Percentiles rank a stretch among this genome's conserved stretches.
These are phyloP conservation scores for Oreochromis grahami DNA, from an alignment of 2,797 vertebrate species.

Conservation along the genomic window DNA sequence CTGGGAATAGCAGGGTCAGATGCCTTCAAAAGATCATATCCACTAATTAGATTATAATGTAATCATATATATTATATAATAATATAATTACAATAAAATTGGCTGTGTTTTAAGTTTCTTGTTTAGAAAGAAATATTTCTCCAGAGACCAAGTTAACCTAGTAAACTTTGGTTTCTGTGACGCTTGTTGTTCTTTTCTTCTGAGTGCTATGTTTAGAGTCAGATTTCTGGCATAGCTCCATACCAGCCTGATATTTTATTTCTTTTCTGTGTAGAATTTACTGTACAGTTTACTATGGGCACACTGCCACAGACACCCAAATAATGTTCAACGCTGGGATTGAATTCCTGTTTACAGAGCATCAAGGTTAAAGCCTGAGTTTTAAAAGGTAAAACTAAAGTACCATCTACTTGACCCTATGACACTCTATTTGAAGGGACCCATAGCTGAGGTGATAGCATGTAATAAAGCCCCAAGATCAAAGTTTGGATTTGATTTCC, in stretches of 20 bases:
- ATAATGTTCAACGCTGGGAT: constrained; percentile 28
- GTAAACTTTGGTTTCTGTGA: neutral
- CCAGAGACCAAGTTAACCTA: neutral
- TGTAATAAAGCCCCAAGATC: constrained; percentile 71
- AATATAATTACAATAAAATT: neutral
- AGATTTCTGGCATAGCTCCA: constrained; percentile 1
- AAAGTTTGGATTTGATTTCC: constrained; percentile 74
- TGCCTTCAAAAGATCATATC: constrained; percentile 25
- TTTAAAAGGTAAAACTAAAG: constrained; percentile 62
- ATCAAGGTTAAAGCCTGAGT: constrained; percentile 58
- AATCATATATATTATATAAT: neutral
- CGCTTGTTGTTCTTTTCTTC: neutral
- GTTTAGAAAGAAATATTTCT: neutral
- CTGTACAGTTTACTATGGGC: constrained; percentile 16
- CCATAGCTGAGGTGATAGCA: constrained; percentile 55
- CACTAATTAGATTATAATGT: constrained; percentile 6
- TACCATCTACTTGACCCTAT: constrained; percentile 56
- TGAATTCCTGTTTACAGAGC: constrained; percentile 58
- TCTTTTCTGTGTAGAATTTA: constrained; percentile 15
- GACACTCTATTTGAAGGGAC: constrained; percentile 47
- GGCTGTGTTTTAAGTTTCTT: neutral
- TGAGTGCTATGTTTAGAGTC: neutral
- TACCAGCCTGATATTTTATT: constrained; percentile 8
- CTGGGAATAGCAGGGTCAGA: constrained; percentile 34
- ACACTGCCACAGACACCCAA: constrained; percentile 24